Evolutionary conservation across 2,888 invertebrate genomes (phyloP), one percentile per base, ranked within the genome.

Genomic region (Clitarchus hookeri): DNA sequence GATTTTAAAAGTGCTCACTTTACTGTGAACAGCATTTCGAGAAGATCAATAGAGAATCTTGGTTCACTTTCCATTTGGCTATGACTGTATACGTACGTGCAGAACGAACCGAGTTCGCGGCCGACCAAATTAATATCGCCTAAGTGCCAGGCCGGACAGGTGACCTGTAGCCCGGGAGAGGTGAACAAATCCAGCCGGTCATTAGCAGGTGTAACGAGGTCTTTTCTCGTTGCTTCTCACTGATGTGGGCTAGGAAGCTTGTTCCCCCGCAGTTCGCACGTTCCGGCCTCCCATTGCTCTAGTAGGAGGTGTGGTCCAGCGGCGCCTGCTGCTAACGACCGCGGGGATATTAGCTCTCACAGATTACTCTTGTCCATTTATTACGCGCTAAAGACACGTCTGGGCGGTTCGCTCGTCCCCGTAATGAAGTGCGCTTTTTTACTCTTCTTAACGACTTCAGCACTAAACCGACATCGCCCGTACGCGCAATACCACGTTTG

Each of bases 171-270:
- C 65, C 19, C n/a, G 65, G 65, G 8, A n/a, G 65, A 19, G 65
- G 19, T 65, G 4, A 53, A 53, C 53, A 53, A 53, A 53, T 53
- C 3, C 65, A 19, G n/a, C 23, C 16, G 65, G 65, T 65, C 65
- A 65, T 65, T 65, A 65, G 65, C 65, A 65, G 65, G 65, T 65
- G 65, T 65, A 65, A 65, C n/a, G 65, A 65, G 65, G 65, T 23
- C 19, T n/a, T 19, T 23, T n/a, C 16, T 48, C 48, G 11, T 48
- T 8, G 48, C 48, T 48, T 48, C 12, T 16, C 48, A 16, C 12
- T 48, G 16, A 48, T 48, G 48, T 48, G 0, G 48, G 48, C 48
- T 48, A 11, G 48, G 48, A 16, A 48, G 16, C 48, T 48, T 48
- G 1, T 8, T 1, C 1, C 48, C 6, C 48, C 16, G 11, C 16